Evolutionary conservation across 2,797 vertebrate species (phyloP).

Genomic region (Phataginus tricuspis): DNA sequence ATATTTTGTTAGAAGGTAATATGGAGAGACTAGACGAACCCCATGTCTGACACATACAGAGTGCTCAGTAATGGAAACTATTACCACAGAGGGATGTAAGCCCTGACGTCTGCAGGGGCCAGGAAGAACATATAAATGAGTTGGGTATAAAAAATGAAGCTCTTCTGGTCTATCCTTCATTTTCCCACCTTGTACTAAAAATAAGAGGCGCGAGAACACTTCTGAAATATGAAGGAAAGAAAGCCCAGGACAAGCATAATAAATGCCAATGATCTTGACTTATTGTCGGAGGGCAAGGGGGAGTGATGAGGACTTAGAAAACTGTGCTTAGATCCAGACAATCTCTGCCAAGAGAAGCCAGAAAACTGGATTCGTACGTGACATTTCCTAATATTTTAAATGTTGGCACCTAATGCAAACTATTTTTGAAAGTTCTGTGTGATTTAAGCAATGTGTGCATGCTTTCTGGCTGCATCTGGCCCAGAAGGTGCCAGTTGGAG

Average conservation of each 20-base stretch:
- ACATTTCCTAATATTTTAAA: neutral
- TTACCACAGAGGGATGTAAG: neutral
- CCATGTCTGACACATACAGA: neutral
- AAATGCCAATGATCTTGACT: neutral
- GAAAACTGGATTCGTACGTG: neutral
- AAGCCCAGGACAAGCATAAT: neutral
- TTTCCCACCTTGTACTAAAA: conserved; percentile 9
- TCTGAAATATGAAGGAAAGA: neutral
- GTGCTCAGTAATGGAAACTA: neutral
- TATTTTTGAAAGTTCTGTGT: neutral
- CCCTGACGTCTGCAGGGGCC: neutral
- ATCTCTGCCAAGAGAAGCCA: neutral
- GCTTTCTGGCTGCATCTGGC: neutral
- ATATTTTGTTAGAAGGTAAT: neutral
- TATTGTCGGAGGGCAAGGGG: neutral
- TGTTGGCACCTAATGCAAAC: neutral
- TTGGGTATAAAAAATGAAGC: neutral
- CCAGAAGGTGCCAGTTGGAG: neutral
- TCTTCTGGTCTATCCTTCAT: neutral
- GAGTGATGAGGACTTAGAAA: neutral
- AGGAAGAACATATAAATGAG: neutral
- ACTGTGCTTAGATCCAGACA: neutral
- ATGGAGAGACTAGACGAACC: neutral
- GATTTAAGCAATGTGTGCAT: neutral
- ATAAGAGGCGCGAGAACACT: neutral